phyloP scores from a whole-genome alignment of 2,888 invertebrate genomes.

The Germaria angustata region DNA sequence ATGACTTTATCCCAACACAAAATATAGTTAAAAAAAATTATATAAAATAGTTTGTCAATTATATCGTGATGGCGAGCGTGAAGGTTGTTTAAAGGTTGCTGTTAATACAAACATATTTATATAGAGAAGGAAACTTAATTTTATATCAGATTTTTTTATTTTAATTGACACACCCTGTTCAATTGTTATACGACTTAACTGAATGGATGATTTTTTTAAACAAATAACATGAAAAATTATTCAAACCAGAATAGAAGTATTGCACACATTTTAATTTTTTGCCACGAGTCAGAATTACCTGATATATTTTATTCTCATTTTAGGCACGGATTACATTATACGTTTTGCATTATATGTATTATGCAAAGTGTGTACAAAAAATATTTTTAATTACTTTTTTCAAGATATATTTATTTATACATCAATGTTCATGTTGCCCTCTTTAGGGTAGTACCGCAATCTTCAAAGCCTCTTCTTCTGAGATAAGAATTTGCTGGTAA shows the following conservation, averaged over 20 bases:
- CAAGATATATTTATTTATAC: too few relatives aligned
- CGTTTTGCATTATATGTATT: too few relatives aligned
- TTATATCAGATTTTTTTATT: not conserved
- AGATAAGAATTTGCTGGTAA: too few relatives aligned
- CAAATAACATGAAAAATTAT: not conserved
- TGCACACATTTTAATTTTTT: too few relatives aligned
- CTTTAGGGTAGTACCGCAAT: too few relatives aligned
- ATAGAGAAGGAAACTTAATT: constrained; percentile 7
- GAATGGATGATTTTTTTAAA: not conserved
- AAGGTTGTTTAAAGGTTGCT: constrained; percentile 61
- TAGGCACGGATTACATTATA: too few relatives aligned
- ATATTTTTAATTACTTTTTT: too few relatives aligned
- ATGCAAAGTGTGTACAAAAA: too few relatives aligned
- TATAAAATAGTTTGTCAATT: constrained; percentile 39
- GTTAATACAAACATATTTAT: not conserved
- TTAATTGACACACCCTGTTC: constrained; percentile 9
- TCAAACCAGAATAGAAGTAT: not conserved
- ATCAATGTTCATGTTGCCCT: too few relatives aligned
- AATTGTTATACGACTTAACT: not conserved
- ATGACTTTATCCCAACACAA: not conserved
- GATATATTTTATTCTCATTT: too few relatives aligned
- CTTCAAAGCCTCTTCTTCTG: too few relatives aligned
- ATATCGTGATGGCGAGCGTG: constrained; percentile 57
- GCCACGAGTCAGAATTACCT: too few relatives aligned
- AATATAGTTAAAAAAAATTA: not conserved